These are phyloP conservation scores for Rhagonycha lutea DNA, from an alignment of 2,888 invertebrate genomes.

Conservation along the genomic window DNA sequence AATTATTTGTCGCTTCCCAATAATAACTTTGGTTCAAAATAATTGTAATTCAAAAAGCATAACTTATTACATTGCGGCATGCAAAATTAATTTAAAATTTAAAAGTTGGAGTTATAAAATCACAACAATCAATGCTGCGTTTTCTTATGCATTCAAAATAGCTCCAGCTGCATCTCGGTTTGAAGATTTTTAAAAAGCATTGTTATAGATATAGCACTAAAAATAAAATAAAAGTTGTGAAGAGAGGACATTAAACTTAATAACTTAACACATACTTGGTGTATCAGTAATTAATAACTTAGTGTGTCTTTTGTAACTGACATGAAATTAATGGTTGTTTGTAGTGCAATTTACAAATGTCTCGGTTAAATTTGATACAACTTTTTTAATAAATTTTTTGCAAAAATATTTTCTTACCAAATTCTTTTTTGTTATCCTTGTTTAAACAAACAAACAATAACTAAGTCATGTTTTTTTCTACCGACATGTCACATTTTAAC, in stretches of 20 bases:
- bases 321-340: slow-evolving; percentile 24
- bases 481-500: not conserved
- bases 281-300: slow-evolving; percentile 19
- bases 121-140: slow-evolving; percentile 8
- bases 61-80: too few relatives aligned
- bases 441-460: slow-evolving; percentile 21
- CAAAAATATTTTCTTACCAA: slow-evolving; percentile 17
- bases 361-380: slow-evolving; percentile 13
- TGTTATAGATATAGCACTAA: not conserved
- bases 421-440: slow-evolving; percentile 20
- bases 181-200: not conserved
- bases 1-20: not conserved
- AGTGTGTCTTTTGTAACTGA: slow-evolving; percentile 14
- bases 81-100: not conserved
- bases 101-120: not conserved
- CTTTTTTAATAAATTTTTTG: not conserved
- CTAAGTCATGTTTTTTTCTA: slow-evolving; percentile 26
- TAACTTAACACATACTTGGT: slow-evolving; percentile 17
- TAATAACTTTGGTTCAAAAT: not conserved
- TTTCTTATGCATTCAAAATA: slow-evolving; percentile 10
- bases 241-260: slow-evolving; percentile 11
- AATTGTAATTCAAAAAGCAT: too few relatives aligned
- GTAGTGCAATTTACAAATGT: slow-evolving; percentile 11
- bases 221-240: not conserved
- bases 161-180: not conserved